Evolutionary conservation across 2,888 invertebrate species (phyloP).

Genomic region (Lithosia quadra): DNA sequence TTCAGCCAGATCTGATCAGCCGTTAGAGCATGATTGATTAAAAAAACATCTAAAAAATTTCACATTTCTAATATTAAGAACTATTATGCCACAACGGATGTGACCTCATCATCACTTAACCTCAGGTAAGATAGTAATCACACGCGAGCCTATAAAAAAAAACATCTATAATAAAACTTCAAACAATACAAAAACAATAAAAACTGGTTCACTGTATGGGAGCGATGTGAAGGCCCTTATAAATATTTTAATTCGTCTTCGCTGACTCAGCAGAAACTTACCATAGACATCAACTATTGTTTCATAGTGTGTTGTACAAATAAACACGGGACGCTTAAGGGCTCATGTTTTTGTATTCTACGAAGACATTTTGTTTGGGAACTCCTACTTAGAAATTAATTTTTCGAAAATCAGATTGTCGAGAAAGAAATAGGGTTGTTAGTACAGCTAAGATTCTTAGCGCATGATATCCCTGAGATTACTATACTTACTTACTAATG

Average conservation of each 20-base stretch:
- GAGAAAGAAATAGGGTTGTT: background rate
- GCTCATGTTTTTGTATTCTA: slow-evolving; percentile 14
- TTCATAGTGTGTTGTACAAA: slow-evolving; percentile 47
- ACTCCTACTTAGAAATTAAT: slow-evolving; percentile 12
- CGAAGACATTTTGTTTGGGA: background rate
- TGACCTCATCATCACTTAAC: slow-evolving; percentile 7
- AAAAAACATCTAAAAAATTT: too few relatives aligned
- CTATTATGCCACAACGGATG: background rate
- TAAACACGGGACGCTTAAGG: slow-evolving; percentile 24
- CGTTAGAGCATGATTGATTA: too few relatives aligned
- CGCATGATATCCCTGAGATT: background rate
- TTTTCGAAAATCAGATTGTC: slow-evolving; percentile 1
- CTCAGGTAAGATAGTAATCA: background rate
- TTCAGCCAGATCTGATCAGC: too few relatives aligned
- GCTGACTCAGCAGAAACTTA: slow-evolving; percentile 64
- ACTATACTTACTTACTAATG: too few relatives aligned
- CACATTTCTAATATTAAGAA: background rate
- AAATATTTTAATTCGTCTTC: slow-evolving; percentile 73
- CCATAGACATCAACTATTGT: slow-evolving; percentile 39
- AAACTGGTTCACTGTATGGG: slow-evolving; percentile 29
- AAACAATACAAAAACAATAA: slow-evolving; percentile 45
- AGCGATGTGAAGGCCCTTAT: slow-evolving; percentile 53
- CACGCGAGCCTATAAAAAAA: slow-evolving; percentile 2
- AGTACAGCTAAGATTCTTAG: background rate
- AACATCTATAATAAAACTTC: slow-evolving; percentile 30